Percentiles rank a stretch among this genome's conserved stretches.
Conservation (phyloP, 2,797 vertebrate genomes). For the Diglossa cyanea region DNA sequence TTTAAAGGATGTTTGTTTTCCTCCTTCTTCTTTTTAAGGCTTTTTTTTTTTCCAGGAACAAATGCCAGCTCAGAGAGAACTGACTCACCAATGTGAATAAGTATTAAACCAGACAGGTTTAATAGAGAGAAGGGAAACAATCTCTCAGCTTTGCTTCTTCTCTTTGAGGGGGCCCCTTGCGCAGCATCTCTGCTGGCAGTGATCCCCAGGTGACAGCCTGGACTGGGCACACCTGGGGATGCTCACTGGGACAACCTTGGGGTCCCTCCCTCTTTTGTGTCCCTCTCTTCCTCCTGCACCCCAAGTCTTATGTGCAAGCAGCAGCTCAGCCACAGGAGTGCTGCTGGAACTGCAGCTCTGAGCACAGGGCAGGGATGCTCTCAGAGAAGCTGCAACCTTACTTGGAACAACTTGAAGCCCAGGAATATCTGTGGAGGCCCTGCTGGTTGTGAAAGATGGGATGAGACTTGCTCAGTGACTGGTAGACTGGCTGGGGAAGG, state of each 20-base stretch:
- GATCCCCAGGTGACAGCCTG: background rate
- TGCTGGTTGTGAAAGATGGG: background rate
- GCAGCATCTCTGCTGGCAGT: background rate
- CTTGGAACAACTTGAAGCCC: background rate
- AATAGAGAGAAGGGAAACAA: conserved; percentile 3
- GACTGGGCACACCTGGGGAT: background rate
- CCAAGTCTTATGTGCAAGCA: background rate
- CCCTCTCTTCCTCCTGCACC: background rate
- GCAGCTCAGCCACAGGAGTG: background rate
- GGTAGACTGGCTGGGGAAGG: background rate
- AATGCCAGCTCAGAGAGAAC: conserved; percentile 38
- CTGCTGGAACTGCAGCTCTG: background rate
- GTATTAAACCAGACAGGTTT: conserved; percentile 17
- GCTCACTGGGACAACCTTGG: background rate
- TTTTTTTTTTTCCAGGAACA: conserved; percentile 53
- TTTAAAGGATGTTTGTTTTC: conserved; percentile 51
- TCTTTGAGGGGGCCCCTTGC: background rate
- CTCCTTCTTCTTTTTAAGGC: conserved; percentile 32
- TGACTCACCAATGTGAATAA: conserved; percentile 49
- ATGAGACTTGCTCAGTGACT: background rate
- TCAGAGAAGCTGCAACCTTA: background rate
- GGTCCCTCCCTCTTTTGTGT: background rate
- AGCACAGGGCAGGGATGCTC: background rate
- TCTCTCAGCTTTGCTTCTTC: background rate
- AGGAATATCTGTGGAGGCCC: background rate